These are phyloP conservation scores for Catocala nupta DNA, from an alignment of 2,888 invertebrate genomes.

Conservation along the genomic window DNA sequence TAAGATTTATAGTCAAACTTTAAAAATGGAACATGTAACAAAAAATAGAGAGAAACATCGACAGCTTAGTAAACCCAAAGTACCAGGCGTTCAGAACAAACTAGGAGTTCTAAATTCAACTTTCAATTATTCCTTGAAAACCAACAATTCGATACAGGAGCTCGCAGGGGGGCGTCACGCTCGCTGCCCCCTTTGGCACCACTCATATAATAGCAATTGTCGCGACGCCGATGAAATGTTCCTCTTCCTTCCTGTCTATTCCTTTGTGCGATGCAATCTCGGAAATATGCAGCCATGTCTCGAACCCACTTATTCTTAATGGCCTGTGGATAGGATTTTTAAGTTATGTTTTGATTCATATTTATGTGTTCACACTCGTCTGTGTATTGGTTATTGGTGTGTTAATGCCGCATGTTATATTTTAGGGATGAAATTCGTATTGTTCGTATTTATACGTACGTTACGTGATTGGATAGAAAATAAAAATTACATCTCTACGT, in stretches of 20 bases:
- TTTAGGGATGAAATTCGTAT: no score
- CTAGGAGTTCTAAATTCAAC: neutral
- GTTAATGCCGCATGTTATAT: no score
- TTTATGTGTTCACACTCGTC: slow-evolving; percentile 19
- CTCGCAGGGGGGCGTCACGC: slow-evolving; percentile 60
- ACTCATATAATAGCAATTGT: slow-evolving; percentile 70
- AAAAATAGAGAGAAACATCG: no score
- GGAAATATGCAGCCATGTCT: slow-evolving; percentile 56
- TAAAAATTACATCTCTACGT: no score
- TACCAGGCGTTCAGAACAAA: neutral
- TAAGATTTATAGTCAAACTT: no score
- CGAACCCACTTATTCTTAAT: slow-evolving; percentile 50
- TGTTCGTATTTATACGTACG: no score
- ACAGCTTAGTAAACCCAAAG: no score
- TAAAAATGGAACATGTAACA: no score
- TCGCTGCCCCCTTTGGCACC: slow-evolving; percentile 56
- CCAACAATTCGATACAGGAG: slow-evolving; percentile 43
- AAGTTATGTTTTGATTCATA: slow-evolving; percentile 12
- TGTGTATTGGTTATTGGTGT: neutral
- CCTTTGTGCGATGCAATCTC: slow-evolving; percentile 56
- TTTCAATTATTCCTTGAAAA: slow-evolving; percentile 22
- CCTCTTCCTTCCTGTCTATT: slow-evolving; percentile 76
- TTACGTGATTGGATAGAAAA: no score
- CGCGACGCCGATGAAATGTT: slow-evolving; percentile 72
- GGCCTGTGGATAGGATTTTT: slow-evolving; percentile 37